A percentile compares a stretch with the other conserved stretches of the same genome.
Evolutionary conservation across 2,797 vertebrate species (phyloP).

Genomic region (Mormyrops attenuatus): DNA sequence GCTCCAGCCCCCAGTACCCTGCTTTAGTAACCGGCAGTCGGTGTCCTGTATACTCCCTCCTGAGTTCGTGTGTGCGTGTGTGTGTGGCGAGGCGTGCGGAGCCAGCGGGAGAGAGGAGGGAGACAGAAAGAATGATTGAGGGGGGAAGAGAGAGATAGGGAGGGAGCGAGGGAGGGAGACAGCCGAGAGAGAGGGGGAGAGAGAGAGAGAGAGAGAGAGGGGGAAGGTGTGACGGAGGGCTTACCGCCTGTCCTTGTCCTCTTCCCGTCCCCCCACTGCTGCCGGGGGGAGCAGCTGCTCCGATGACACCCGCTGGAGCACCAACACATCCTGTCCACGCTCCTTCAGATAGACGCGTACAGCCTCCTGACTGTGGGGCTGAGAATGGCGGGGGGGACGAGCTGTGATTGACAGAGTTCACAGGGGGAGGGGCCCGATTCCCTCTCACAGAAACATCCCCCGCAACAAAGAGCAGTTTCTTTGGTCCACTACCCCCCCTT

Average conservation of each 20-base stretch:
- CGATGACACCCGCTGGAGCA: conserved; percentile 83
- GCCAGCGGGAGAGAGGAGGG: conserved; percentile 30
- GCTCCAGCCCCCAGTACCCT: conserved; percentile 35
- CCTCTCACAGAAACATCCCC: background rate
- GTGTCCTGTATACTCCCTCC: conserved; percentile 40
- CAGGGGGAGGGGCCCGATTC: background rate
- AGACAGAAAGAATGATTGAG: conserved; percentile 18
- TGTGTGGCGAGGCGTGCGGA: conserved; percentile 37
- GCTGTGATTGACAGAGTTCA: background rate
- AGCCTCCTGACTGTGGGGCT: conserved; percentile 73
- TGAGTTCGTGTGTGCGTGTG: conserved; percentile 43
- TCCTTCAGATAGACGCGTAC: conserved; percentile 70
- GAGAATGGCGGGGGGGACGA: conserved; percentile 6
- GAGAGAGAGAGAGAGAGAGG: background rate
- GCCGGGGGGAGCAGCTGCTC: conserved; percentile 68
- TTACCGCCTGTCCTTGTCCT: conserved; percentile 82
- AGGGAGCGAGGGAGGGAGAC: background rate
- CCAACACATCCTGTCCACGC: conserved; percentile 74
- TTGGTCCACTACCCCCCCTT: background rate
- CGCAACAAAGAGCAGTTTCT: background rate
- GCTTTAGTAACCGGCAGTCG: conserved; percentile 36
- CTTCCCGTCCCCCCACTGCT: conserved; percentile 66
- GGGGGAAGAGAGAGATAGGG: conserved; percentile 16
- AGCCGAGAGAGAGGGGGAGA: conserved; percentile 15
- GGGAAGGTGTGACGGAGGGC: conserved; percentile 20